A percentile compares a stretch with the other conserved stretches of the same genome.
Conservation (phyloP, 2,888 invertebrate species). For the Pammene fasciana region DNA sequence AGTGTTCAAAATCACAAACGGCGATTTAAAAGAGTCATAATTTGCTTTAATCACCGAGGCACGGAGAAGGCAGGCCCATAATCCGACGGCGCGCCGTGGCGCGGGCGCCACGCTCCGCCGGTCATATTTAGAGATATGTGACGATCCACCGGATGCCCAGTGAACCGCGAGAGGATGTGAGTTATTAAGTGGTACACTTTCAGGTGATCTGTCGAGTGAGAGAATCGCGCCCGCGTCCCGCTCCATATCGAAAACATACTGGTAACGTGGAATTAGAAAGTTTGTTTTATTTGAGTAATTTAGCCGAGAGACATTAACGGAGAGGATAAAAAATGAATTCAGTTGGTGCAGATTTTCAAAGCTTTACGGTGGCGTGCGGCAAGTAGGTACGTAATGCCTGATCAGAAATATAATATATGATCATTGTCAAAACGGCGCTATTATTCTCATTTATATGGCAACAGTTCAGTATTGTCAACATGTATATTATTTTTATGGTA, state of each 20-base stretch:
- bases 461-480: too few species aligned
- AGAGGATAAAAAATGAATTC: background rate
- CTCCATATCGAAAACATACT: constrained; percentile 26
- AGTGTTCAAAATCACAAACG: constrained; percentile 40
- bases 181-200: constrained; percentile 82
- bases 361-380: too few species aligned
- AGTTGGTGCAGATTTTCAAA: too few species aligned
- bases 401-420: too few species aligned
- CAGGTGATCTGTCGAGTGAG: constrained; percentile 83
- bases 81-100: constrained; percentile 31
- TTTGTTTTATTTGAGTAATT: background rate
- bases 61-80: constrained; percentile 30
- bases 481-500: too few species aligned
- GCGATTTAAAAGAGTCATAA: constrained; percentile 49
- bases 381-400: too few species aligned
- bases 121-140: constrained; percentile 82
- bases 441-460: too few species aligned
- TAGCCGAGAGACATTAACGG: background rate
- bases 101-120: constrained; percentile 65
- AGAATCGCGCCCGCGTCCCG: constrained; percentile 65
- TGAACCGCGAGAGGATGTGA: constrained; percentile 82
- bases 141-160: constrained; percentile 81
- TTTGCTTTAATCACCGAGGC: constrained; percentile 47
- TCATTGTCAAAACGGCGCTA: too few species aligned
- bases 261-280: constrained; percentile 29